Base-by-base conservation (phyloP, 2,888 invertebrate genomes). In the Amblyjoppa proteus region DNA sequence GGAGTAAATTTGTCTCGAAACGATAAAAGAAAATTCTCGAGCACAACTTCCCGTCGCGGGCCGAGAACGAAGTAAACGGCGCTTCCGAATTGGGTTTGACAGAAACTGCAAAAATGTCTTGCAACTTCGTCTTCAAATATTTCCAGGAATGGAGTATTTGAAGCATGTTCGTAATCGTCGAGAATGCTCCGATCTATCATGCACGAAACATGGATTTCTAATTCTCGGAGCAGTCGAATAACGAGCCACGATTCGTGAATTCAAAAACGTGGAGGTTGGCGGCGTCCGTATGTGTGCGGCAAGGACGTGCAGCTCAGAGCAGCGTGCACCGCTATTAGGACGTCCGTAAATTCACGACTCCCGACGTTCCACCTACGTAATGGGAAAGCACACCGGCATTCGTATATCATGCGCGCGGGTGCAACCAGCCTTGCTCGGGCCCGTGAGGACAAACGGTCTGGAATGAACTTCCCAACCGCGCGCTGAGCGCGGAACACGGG, bases 1-100 rank as follows among this genome's bases (percentile, higher is more conserved):
- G 20, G 20, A 20, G 20, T 20, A 20, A 20, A 20, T 20, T 20
- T 20, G 20, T 20, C 20, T 20, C 20, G 20, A 20, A 20, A 20
- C 20, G 20, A 20, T 20, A 20, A 20, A 20, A 20, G 34, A 34
- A 75, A 79, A 74, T 38, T 69, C 69, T 6, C 4, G 69, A 11
- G 61, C 61, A 49, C 31, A 58, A 31, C 61, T 53, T 49, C 64
- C 45, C 25, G 28, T 45, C 5, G 64, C 38, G 45, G 38, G 11
- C 2, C 25, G 69, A 77, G 73, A 81, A 73, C 51, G 58, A 79
- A 81, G 83, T 85, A 87, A 87, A 81, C 84, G 79, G 58, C 79
- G 76, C 80, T 87, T 82, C 84, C 73, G 71, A 80, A 68, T 86
- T 74, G 51, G 45, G 11, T 25, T 28, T 61, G n/a, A 68, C 34